Evolutionary conservation across 2,113 vertebrate species (phyloP).

Genomic region (Lepisosteus oculatus): DNA sequence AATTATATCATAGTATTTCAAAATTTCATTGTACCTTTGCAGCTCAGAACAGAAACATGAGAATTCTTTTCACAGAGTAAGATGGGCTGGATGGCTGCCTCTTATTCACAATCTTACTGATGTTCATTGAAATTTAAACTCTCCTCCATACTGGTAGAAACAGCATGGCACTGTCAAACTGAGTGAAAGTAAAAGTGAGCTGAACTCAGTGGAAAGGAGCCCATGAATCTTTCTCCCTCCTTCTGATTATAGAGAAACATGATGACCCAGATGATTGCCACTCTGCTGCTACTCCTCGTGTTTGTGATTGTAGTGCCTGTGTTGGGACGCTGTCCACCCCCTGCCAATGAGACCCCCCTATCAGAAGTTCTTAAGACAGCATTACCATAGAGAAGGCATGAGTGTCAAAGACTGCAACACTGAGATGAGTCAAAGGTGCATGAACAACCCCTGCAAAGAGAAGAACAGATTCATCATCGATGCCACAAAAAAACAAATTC

Average conservation of each 20-base stretch:
- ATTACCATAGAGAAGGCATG: neutral
- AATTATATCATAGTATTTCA: too few species aligned
- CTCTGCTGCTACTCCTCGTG: neutral
- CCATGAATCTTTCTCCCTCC: neutral
- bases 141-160: too few species aligned
- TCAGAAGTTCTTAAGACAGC: slow-evolving; percentile 2
- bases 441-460: neutral
- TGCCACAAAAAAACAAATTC: neutral
- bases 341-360: neutral
- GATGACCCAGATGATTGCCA: neutral
- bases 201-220: neutral
- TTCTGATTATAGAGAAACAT: neutral
- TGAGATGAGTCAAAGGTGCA: neutral
- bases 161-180: too few species aligned
- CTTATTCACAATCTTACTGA: too few species aligned
- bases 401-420: neutral
- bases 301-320: neutral
- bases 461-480: neutral
- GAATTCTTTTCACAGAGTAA: too few species aligned
- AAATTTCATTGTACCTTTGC: too few species aligned
- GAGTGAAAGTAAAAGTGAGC: too few species aligned
- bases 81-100: too few species aligned
- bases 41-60: too few species aligned
- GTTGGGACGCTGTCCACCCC: neutral
- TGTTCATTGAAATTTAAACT: too few species aligned